A percentile compares a stretch with the other conserved stretches of the same genome.
Conservation (phyloP, 2,797 vertebrate genomes). For the Gephyroberyx darwinii region DNA sequence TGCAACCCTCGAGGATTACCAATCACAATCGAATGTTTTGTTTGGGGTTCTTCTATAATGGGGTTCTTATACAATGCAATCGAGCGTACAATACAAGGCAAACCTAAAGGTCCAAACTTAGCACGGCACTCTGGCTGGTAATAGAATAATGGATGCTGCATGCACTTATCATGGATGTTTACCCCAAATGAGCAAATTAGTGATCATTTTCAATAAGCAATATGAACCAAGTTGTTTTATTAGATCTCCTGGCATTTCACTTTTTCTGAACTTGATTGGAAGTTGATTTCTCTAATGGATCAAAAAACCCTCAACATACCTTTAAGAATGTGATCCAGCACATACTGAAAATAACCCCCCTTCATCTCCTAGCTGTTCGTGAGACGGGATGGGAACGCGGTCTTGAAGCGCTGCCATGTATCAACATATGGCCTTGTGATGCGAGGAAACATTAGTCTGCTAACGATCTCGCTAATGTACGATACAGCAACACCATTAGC, state of each 20-base stretch:
- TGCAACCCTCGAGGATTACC: constrained; percentile 42
- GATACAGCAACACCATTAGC: constrained; percentile 19
- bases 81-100: background rate
- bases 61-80: background rate
- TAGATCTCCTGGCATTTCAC: background rate
- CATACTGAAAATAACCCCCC: background rate
- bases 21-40: constrained; percentile 51
- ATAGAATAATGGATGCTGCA: constrained; percentile 34
- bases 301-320: background rate
- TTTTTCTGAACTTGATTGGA: constrained; percentile 5
- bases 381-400: constrained; percentile 1
- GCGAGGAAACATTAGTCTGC: constrained; percentile 34
- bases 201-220: constrained; percentile 16
- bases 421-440: constrained; percentile 47
- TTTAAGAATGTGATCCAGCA: constrained; percentile 1
- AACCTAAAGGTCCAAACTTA: constrained; percentile 52
- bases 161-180: background rate
- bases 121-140: constrained; percentile 13
- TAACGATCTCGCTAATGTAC: constrained; percentile 37
- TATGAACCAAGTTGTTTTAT: constrained; percentile 9
- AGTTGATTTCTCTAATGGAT: constrained; percentile 2
- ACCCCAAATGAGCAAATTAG: background rate
- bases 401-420: background rate
- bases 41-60: constrained; percentile 38
- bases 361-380: constrained; percentile 8